Evolutionary conservation across 2,888 invertebrate species (phyloP).

Genomic region (Elmis aenea): DNA sequence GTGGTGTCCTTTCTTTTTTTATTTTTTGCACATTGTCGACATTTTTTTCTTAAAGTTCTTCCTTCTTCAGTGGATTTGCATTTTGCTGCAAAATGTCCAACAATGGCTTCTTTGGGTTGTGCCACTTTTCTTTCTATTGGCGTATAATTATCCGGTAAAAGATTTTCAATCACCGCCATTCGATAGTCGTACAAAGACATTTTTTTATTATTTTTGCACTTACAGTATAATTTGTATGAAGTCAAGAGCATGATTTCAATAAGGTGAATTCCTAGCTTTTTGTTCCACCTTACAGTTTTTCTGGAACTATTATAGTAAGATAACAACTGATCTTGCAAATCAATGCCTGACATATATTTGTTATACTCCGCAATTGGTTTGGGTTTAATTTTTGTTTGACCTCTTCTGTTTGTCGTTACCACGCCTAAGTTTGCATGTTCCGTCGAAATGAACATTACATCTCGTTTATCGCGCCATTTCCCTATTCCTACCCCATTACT

Average conservation of each 20-base stretch:
- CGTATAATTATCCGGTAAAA: no score
- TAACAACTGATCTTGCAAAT: conserved; percentile 23
- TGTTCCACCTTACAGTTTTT: conserved; percentile 20
- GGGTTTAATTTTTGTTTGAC: conserved; percentile 19
- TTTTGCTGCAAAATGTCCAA: neutral
- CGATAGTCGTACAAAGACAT: conserved; percentile 5
- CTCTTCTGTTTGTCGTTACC: no score
- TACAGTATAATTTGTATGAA: conserved; percentile 1
- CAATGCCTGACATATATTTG: conserved; percentile 20
- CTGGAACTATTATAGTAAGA: conserved; percentile 20
- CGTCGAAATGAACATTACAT: no score
- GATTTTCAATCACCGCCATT: no score
- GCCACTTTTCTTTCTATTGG: no score
- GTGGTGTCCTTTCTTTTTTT: no score
- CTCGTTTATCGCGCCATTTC: no score
- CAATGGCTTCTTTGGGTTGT: no score
- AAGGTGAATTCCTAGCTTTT: conserved; percentile 12
- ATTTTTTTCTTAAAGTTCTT: no score
- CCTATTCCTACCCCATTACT: no score
- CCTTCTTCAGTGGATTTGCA: no score
- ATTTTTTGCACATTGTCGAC: neutral
- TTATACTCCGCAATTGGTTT: conserved; percentile 19
- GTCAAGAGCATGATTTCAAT: conserved; percentile 1
- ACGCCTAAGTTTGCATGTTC: no score
- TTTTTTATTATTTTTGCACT: neutral